phyloP scores from a whole-genome alignment of 2,888 invertebrate species.

The Tridacna gigas region DNA sequence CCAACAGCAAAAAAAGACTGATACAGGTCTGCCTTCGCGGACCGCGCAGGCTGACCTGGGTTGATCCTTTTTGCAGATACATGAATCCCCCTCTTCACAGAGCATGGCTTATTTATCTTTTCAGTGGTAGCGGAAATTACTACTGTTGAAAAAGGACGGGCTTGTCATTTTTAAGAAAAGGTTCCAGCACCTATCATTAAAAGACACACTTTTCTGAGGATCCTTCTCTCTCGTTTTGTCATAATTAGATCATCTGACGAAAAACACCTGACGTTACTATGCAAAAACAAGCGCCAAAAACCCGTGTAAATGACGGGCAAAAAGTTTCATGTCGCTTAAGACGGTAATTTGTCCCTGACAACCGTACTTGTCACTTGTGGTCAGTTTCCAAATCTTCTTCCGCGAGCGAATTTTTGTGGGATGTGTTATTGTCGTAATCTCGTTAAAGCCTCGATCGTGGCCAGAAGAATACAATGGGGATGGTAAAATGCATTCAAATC shows the following conservation, averaged over 20 bases:
- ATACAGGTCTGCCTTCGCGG: too few relatives aligned
- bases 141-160: not conserved
- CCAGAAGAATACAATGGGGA: not conserved
- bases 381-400: not conserved
- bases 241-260: not conserved
- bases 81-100: too few relatives aligned
- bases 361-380: slow-evolving; percentile 1
- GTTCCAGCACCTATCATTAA: not conserved
- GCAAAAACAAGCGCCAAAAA: not conserved
- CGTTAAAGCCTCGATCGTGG: not conserved
- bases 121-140: too few relatives aligned
- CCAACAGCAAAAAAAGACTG: too few relatives aligned
- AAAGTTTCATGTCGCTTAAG: not conserved
- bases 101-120: too few relatives aligned
- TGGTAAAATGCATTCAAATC: too few relatives aligned
- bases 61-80: too few relatives aligned
- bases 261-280: not conserved
- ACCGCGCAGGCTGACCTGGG: too few relatives aligned
- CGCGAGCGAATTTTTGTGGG: not conserved
- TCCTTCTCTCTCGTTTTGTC: not conserved
- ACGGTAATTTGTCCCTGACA: slow-evolving; percentile 15
- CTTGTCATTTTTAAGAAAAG: not conserved
- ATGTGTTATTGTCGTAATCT: not conserved
- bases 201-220: not conserved
- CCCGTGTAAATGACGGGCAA: slow-evolving; percentile 3